Percentiles rank a stretch among this genome's conserved stretches.
These are phyloP conservation scores for Tenualosa ilisha DNA, from an alignment of 2,797 vertebrate species.

Conservation along the genomic window DNA sequence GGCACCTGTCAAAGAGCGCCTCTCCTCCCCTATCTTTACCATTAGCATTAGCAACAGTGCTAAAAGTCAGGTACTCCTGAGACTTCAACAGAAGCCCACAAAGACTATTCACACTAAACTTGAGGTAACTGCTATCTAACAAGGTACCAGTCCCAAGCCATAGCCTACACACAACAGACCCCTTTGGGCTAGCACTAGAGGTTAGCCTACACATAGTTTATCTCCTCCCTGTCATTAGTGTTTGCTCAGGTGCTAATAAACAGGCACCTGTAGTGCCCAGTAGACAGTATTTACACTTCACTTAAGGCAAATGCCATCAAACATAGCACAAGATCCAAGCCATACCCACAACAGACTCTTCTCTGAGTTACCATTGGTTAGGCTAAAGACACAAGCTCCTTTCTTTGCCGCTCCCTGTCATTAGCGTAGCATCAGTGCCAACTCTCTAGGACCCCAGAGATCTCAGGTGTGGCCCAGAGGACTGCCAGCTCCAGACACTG, in stretches of 20 bases:
- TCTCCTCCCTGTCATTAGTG: not conserved
- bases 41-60: not conserved
- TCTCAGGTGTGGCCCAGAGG: not conserved
- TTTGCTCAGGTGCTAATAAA: not conserved
- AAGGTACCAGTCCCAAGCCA: too few species aligned
- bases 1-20: not conserved
- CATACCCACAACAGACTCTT: too few species aligned
- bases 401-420: conserved; percentile 21
- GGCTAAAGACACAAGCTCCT: conserved; percentile 20
- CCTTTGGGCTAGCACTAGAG: too few species aligned
- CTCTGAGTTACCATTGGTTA: too few species aligned
- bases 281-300: too few species aligned
- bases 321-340: too few species aligned
- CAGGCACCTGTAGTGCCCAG: not conserved
- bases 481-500: not conserved
- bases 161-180: too few species aligned
- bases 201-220: too few species aligned
- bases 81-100: not conserved
- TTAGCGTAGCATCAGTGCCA: not conserved
- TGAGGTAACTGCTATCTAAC: too few species aligned
- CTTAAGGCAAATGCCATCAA: too few species aligned
- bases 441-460: not conserved
- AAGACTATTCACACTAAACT: too few species aligned
- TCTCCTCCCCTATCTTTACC: conserved; percentile 29
- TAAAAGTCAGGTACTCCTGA: not conserved